Percentiles rank a stretch among this genome's conserved stretches.
These are phyloP conservation scores for Beaufortia kweichowensis DNA, from an alignment of 2,113 vertebrate genomes.

Conservation along the genomic window DNA sequence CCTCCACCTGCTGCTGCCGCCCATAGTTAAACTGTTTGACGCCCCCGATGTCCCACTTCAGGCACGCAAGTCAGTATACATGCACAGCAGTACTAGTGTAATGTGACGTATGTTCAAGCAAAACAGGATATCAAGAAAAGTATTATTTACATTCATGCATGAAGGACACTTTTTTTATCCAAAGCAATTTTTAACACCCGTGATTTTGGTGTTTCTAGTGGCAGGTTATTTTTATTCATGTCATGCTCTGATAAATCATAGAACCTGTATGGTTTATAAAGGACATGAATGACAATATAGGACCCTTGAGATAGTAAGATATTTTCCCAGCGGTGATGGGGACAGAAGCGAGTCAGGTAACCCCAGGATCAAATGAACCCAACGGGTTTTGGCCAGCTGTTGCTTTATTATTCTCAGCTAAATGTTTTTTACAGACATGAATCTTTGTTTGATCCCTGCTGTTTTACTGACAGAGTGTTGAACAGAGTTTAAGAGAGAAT, in stretches of 20 bases:
- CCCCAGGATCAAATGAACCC: constrained; percentile 12
- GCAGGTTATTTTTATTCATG: no score
- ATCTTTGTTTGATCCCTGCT: constrained; percentile 24
- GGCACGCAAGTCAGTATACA: constrained; percentile 86
- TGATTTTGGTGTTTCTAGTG: no score
- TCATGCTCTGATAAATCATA: no score
- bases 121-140: no score
- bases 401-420: constrained; percentile 13
- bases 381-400: constrained; percentile 29
- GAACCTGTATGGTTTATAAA: no score
- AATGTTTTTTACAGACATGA: constrained; percentile 6
- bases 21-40: constrained; percentile 96
- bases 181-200: no score
- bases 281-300: not conserved
- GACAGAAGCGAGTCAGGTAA: constrained; percentile 31
- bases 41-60: constrained; percentile 86
- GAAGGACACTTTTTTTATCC: no score
- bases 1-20: constrained; percentile 92
- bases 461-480: constrained; percentile 13
- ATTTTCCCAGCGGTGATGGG: not conserved
- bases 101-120: no score
- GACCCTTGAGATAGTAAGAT: not conserved
- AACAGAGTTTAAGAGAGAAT: constrained; percentile 18
- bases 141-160: no score
- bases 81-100: not conserved